Conservation (phyloP, 1,140 invertebrate species). For the Lordiphosa mommai region DNA sequence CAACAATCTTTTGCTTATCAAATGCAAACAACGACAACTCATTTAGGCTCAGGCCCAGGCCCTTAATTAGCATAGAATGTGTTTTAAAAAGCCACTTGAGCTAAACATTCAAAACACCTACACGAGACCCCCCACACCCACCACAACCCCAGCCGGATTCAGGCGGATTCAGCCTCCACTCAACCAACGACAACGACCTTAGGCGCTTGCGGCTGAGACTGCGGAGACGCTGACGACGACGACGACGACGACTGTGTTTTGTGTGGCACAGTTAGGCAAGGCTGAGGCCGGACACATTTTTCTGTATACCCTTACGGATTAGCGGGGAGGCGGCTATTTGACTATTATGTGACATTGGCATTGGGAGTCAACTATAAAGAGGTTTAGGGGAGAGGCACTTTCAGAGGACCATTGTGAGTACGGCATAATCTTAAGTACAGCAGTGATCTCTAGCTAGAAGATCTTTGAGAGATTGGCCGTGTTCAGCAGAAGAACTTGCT, state of each 20-base stretch:
- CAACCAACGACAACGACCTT: constrained; percentile 54
- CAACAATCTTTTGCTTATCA: constrained; percentile 67
- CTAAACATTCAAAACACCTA: constrained; percentile 77
- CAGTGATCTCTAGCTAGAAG: no score
- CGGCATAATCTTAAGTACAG: no score
- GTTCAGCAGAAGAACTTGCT: no score
- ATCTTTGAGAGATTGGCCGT: no score
- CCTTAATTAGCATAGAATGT: constrained; percentile 77
- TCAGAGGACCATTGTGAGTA: no score
- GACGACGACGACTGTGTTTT: constrained; percentile 1
- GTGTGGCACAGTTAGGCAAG: constrained; percentile 63
- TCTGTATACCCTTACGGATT: no score
- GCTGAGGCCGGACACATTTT: constrained; percentile 30
- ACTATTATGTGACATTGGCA: no score
- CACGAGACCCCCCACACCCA: constrained; percentile 15
- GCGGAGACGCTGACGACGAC: constrained; percentile 11
- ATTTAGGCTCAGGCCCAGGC: constrained; percentile 49
- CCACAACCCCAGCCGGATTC: neutral
- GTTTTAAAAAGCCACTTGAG: constrained; percentile 76
- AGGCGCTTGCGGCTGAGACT: constrained; percentile 54
- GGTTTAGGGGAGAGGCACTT: no score
- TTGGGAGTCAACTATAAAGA: no score
- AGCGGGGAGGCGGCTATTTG: no score
- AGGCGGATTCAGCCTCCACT: constrained; percentile 1
- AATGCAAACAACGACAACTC: constrained; percentile 70